Evolutionary conservation across 2,888 invertebrate genomes (phyloP), one percentile per base, ranked within the genome.

Genomic region (Zaprionus obscuricornis): DNA sequence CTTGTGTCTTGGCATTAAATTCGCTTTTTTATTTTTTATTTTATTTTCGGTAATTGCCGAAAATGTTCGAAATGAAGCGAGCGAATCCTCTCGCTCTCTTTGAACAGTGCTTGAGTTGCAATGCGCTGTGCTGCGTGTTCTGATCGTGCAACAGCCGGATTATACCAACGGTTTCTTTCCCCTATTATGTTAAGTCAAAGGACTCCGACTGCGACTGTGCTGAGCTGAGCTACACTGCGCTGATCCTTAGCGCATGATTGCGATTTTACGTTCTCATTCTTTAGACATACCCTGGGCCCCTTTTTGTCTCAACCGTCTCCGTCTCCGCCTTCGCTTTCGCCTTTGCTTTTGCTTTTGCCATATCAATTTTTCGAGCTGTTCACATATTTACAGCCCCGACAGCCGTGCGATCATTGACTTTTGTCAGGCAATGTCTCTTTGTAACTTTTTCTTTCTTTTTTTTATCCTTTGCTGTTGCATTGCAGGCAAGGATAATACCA

Each of bases 381-480:
- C 68, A 51, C 66, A 67, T 67, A 63, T 67, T 62, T 57, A 42
- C 59, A 33, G 50, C 40, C 18, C 47, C 73, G 63, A 55, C 63
- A 66, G 73, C 83, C 83, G 76, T 83, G 79, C 79, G 79, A 79
- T 79, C 79, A 83, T 79, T 79, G 79, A 83, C 79, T 79, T 56
- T 74, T 65, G 74, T 79, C 74, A 79, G 83, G 76, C 83, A 64
- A 83, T 56, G 52, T n/a, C n/a, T n/a, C n/a, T n/a, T n/a, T n/a
- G n/a, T n/a, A n/a, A n/a, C n/a, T n/a, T n/a, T n/a, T n/a, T n/a
- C n/a, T n/a, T n/a, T n/a, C n/a, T n/a, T n/a, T n/a, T n/a, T n/a
- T n/a, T n/a, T n/a, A n/a, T n/a, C n/a, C n/a, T n/a, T n/a, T n/a
- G n/a, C n/a, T n/a, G n/a, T n/a, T n/a, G n/a, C n/a, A n/a, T n/a